Conservation (phyloP, 2,113 vertebrate species). For the Labeo rohita region DNA sequence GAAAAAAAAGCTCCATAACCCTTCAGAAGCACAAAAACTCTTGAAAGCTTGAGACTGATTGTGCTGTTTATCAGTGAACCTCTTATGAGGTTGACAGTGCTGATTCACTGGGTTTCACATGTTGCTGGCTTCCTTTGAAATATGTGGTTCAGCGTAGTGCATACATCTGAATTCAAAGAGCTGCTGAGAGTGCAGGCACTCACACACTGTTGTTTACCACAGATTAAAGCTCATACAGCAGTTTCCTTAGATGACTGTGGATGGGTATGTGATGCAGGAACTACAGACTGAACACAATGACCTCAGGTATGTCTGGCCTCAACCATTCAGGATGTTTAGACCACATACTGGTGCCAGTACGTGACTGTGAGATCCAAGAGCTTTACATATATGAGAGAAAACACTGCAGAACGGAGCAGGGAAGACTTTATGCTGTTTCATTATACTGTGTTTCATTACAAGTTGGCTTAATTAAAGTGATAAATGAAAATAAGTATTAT, state of each 20-base stretch:
- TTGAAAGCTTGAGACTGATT: constrained; percentile 41
- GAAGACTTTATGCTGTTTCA: too few species aligned
- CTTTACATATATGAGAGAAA: neutral
- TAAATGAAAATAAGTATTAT: neutral
- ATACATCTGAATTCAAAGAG: constrained; percentile 1
- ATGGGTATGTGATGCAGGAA: neutral
- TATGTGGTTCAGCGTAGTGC: neutral
- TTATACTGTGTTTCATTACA: neutral
- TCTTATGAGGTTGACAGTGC: neutral
- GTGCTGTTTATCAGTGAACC: neutral
- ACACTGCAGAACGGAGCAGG: neutral
- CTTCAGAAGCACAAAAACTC: constrained; percentile 61
- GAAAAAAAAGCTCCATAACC: neutral
- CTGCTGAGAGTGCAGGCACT: neutral
- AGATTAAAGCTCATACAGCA: neutral
- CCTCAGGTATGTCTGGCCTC: neutral
- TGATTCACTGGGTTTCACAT: neutral
- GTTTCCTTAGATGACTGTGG: neutral
- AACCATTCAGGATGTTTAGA: neutral
- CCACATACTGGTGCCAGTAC: neutral
- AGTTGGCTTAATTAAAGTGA: neutral
- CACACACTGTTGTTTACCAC: constrained; percentile 7
- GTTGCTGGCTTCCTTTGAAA: neutral
- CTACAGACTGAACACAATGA: constrained; percentile 1
- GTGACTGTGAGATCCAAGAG: neutral